Evolutionary conservation across 2,113 vertebrate genomes (phyloP), one percentile per base, ranked within the genome.

Genomic region (Datnioides undecimradiatus): DNA sequence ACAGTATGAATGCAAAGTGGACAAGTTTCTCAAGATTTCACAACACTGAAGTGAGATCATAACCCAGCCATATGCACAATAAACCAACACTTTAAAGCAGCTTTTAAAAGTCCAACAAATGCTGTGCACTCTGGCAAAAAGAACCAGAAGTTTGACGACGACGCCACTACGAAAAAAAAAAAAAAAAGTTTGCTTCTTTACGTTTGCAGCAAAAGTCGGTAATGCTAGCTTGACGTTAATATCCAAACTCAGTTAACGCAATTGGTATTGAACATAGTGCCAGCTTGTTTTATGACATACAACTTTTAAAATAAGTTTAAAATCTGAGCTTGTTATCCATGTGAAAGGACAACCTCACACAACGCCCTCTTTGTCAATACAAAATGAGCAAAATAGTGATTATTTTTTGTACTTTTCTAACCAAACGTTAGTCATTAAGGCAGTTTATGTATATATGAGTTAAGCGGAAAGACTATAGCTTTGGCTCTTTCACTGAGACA

Each of bases 351-450:
- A 48, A 31, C 17, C 43, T 31, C 19, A 76, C 51, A 68, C 64
- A 76, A 62, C 38, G 17, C 21, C 12, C 25, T 48, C 3, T n/a
- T n/a, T 19, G 2, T 60, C 11, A 49, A 69, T 55, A 77, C 27
- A 77, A 66, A 65, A 52, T 19, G 1, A 79, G 17, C n/a, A n/a
- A 63, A 80, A 58, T n/a, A 65, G 76, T 21, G 3, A 29, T 54
- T 51, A 0, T 31, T n/a, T 8, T 51, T 45, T 74, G 55, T 80
- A 76, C 76, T 73, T 76, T 64, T 31, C 12, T 66, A 72, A 88
- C 81, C 69, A 69, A 74, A 79, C 21, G 25, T 62, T 49, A 46
- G 45, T 86, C 59, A 55, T 93, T 93, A 93, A 93, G 90, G 93
- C 93, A 91, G 60, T 67, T 31, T 58, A 66, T 46, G 60, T 67